A percentile compares a stretch with the other conserved stretches of the same genome.
These are phyloP conservation scores for Mycalesis mineus DNA, from an alignment of 2,888 invertebrate genomes.

Conservation along the genomic window DNA sequence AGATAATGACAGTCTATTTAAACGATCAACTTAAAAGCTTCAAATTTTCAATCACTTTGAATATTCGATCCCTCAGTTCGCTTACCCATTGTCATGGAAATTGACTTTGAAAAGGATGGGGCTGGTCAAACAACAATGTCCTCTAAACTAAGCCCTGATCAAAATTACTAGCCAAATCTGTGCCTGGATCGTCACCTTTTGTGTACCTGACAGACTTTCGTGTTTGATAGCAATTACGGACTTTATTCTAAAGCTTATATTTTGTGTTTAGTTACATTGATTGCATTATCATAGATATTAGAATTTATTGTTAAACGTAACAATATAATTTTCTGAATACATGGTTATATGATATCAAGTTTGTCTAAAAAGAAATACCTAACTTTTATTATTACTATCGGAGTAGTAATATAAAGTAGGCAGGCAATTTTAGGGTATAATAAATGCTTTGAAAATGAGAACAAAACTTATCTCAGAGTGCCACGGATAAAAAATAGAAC, in stretches of 20 bases:
- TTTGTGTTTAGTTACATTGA: too few relatives aligned
- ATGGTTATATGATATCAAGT: too few relatives aligned
- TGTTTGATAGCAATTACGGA: constrained; percentile 1
- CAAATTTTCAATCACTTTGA: constrained; percentile 12
- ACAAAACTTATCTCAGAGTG: constrained; percentile 5
- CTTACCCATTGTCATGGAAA: constrained; percentile 15
- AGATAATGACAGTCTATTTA: neutral
- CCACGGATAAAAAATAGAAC: constrained; percentile 20
- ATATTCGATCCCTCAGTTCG: constrained; percentile 3
- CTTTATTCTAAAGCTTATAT: neutral
- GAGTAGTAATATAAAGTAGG: neutral
- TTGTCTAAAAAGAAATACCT: too few relatives aligned
- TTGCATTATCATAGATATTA: too few relatives aligned
- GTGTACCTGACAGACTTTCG: neutral
- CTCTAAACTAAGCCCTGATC: constrained; percentile 14
- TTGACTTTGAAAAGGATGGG: constrained; percentile 14
- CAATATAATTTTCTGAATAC: too few relatives aligned
- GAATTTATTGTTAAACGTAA: too few relatives aligned
- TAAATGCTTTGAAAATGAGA: constrained; percentile 6
- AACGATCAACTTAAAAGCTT: constrained; percentile 9
- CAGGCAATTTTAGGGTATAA: neutral
- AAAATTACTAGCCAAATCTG: constrained; percentile 15
- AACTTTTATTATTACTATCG: too few relatives aligned
- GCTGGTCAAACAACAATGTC: constrained; percentile 17
- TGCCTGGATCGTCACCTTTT: constrained; percentile 7